Conservation (phyloP, 2,797 vertebrate genomes). For the Acanthis flammea region DNA sequence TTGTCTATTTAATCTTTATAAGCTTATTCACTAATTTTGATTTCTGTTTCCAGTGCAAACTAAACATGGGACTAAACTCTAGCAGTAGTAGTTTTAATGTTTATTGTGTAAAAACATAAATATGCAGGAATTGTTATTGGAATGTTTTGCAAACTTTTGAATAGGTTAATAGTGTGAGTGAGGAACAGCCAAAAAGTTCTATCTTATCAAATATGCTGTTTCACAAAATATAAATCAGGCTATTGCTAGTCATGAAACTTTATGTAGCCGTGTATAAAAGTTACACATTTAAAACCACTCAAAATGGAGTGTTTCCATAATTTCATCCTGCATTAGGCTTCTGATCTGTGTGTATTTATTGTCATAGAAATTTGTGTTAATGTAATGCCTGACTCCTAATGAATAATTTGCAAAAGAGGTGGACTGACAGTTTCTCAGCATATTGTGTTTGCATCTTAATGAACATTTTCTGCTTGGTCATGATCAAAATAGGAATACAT, state of each 20-base stretch:
- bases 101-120: not conserved
- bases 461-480: conserved; percentile 60
- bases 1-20: not conserved
- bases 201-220: not conserved
- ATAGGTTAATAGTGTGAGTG: not conserved
- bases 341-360: not conserved
- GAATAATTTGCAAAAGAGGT: conserved; percentile 35
- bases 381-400: conserved; percentile 17
- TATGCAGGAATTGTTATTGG: not conserved
- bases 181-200: not conserved
- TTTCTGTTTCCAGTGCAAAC: not conserved
- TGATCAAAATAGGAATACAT: conserved; percentile 55
- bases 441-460: conserved; percentile 57
- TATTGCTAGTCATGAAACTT: not conserved
- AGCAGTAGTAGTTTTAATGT: not conserved
- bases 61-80: not conserved
- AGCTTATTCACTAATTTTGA: not conserved
- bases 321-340: not conserved
- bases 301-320: not conserved
- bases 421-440: conserved; percentile 38
- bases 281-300: not conserved
- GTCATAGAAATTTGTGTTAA: conserved; percentile 1
- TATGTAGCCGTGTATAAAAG: not conserved
- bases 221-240: not conserved
- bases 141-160: not conserved